Evolutionary conservation across 2,797 vertebrate species (phyloP).

Genomic region (Choloepus didactylus): DNA sequence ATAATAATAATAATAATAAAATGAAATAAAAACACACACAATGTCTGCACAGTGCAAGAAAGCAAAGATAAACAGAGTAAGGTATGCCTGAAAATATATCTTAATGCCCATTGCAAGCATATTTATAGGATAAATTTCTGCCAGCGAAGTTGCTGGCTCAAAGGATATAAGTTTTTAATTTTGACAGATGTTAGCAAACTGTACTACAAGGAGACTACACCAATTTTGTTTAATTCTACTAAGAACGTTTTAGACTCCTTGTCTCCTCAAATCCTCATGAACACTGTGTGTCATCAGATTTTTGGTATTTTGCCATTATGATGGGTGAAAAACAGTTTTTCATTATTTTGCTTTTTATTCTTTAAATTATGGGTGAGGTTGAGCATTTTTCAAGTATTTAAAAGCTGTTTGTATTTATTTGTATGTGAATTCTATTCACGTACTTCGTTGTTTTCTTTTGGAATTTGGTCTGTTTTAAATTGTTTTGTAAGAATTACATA

Average conservation of each 20-base stretch:
- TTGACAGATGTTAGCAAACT: conserved; percentile 1
- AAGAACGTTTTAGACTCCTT: background rate
- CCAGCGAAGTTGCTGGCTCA: conserved; percentile 2
- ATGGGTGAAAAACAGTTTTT: conserved; percentile 6
- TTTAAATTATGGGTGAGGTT: conserved; percentile 10
- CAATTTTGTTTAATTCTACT: background rate
- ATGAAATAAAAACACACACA: too few relatives aligned
- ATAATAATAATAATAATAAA: too few relatives aligned
- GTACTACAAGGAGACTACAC: background rate
- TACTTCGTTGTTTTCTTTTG: conserved; percentile 14
- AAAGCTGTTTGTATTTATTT: conserved; percentile 40
- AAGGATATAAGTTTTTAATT: conserved; percentile 21
- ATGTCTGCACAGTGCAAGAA: too few relatives aligned
- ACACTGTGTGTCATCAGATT: background rate
- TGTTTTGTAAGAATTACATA: conserved; percentile 40
- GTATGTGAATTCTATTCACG: background rate
- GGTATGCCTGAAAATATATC: background rate
- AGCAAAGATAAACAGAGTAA: too few relatives aligned
- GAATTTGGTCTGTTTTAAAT: conserved; percentile 28
- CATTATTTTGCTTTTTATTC: conserved; percentile 4
- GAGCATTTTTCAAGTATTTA: background rate
- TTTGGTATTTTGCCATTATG: conserved; percentile 4
- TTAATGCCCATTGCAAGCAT: background rate
- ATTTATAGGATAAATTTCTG: conserved; percentile 35
- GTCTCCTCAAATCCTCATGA: background rate